phyloP scores from a whole-genome alignment of 2,888 invertebrate genomes.

The Drosophila anceps region DNA sequence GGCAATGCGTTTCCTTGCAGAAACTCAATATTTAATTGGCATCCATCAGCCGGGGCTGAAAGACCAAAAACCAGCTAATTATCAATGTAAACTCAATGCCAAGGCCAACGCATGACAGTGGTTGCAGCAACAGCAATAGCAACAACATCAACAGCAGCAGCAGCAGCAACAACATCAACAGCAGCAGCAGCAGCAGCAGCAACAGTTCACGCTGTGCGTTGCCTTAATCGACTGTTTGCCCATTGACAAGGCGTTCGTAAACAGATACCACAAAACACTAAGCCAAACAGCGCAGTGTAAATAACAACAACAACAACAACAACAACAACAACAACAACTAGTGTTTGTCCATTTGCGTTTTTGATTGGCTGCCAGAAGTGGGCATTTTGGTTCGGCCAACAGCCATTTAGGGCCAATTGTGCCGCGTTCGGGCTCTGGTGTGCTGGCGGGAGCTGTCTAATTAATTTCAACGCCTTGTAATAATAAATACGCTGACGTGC shows the following conservation, averaged over 20 bases:
- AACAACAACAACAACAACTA: constrained; percentile 35
- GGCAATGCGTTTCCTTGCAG: constrained; percentile 12
- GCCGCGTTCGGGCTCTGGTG: background rate
- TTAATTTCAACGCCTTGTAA: constrained; percentile 77
- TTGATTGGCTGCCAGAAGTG: constrained; percentile 2
- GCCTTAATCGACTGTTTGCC: constrained; percentile 17
- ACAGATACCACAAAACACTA: background rate
- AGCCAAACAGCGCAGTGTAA: constrained; percentile 20
- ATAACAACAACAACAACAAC: background rate
- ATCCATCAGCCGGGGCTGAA: background rate
- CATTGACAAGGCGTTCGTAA: constrained; percentile 21
- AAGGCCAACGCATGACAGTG: background rate
- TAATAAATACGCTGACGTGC: constrained; percentile 65
- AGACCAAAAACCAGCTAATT: constrained; percentile 11
- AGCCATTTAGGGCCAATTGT: background rate
- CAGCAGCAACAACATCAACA: too few species aligned
- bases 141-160: too few species aligned
- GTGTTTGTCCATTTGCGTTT: constrained; percentile 4
- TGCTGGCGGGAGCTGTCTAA: constrained; percentile 38
- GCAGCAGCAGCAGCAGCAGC: too few species aligned
- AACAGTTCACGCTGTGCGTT: background rate
- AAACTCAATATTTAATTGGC: constrained; percentile 32
- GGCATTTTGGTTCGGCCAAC: background rate
- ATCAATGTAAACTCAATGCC: background rate
- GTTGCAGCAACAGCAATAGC: too few species aligned